Evolutionary conservation across 2,113 vertebrate genomes (phyloP), one percentile per base, ranked within the genome.

Genomic region (Trematomus loennbergii): DNA sequence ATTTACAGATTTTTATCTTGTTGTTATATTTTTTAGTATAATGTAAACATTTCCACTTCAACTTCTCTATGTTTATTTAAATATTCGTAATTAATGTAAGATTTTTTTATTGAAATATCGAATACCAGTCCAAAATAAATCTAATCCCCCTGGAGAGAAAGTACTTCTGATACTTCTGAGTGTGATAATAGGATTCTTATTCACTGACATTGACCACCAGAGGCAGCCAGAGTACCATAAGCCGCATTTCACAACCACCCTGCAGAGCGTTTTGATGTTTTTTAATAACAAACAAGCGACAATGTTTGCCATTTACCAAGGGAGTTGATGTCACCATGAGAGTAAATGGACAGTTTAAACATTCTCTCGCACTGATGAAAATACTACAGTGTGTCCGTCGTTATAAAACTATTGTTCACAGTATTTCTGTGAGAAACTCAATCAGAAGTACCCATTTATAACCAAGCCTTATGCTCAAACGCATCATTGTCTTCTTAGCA

Each of bases 171-270:
- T 8, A 40, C 5, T 40, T 40, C 36, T 40, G 29, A 29, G 29
- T 4, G 3, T 29, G 29, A 29, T 29, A 29, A 29, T 29, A 40
- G 36, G 36, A 40, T 40, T 40, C 16, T 13, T 33, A 12, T 20
- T 36, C 22, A 50, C 67, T 69, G 0, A 17, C 9, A 10, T 48
- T 54, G 50, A 20, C 77, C 90, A 45, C 62, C 62, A 8, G 84
- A 77, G 63, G 72, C 85, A 46, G 76, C 59, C 52, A 84, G 7
- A 89, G 63, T 13, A 65, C 48, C 48, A 67, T 46, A 6, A 10
- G 2, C 11, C 3, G 3, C 0, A 22, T 57, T 43, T 43, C 59
- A 36, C 4, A 45, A 20, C n/a, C 40, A 64, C 40, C n/a, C 8
- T 46, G n/a, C 52, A 45, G 9, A 12, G 9, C 16, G 67, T 57